Evolutionary conservation across 2,797 vertebrate species (phyloP).

Genomic region (Xenopus petersii): DNA sequence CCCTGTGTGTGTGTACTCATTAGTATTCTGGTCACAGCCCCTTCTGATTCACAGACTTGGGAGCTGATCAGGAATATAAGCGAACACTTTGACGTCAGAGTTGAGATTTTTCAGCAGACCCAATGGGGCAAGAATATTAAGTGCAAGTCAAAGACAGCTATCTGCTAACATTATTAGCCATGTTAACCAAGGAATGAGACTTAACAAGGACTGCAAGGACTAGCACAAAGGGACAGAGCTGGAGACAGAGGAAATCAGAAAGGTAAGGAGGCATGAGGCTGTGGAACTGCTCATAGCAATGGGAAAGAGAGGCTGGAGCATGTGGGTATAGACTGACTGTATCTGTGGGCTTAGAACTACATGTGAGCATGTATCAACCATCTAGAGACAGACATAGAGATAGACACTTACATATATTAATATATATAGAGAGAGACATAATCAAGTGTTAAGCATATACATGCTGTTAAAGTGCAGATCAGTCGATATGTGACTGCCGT

Average conservation of each 20-base stretch:
- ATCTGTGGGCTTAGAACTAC: not conserved
- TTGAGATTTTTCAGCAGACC: constrained; percentile 78
- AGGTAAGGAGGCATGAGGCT: constrained; percentile 1
- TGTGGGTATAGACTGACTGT: not conserved
- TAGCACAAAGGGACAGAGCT: constrained; percentile 39
- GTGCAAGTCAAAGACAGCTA: constrained; percentile 66
- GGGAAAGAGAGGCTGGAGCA: too few species aligned
- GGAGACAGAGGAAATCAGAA: constrained; percentile 41
- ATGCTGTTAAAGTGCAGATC: not conserved
- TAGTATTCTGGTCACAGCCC: constrained; percentile 69
- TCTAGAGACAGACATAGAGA: too few species aligned
- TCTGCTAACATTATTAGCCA: constrained; percentile 70
- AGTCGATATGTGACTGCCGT: not conserved
- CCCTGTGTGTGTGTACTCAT: constrained; percentile 48
- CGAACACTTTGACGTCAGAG: constrained; percentile 87
- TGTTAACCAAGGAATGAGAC: constrained; percentile 66
- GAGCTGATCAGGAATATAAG: constrained; percentile 74
- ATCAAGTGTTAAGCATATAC: not conserved
- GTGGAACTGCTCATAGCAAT: too few species aligned
- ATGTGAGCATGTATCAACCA: not conserved
- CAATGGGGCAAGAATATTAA: constrained; percentile 77
- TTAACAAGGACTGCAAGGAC: constrained; percentile 44
- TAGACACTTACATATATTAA: constrained; percentile 2
- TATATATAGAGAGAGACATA: not conserved
- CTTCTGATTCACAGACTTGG: constrained; percentile 68